Evolutionary conservation across 2,797 vertebrate genomes (phyloP).

Genomic region (Gymnothorax javanicus): DNA sequence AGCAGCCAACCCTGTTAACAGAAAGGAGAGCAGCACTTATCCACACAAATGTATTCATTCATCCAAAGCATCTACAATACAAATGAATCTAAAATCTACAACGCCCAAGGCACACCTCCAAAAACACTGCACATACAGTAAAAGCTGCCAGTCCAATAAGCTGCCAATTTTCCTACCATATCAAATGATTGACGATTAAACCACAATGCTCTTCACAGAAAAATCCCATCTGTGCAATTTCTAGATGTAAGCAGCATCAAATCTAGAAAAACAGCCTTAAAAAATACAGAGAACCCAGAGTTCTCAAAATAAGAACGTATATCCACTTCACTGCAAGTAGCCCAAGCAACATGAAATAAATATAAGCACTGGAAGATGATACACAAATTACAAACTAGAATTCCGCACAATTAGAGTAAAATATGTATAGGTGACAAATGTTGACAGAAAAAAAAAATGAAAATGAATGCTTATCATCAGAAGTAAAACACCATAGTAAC

Average conservation of each 20-base stretch:
- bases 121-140: background rate
- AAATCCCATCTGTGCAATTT: background rate
- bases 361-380: background rate
- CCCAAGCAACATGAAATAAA: background rate
- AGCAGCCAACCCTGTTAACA: constrained; percentile 62
- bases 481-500: background rate
- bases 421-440: background rate
- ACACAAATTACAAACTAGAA: background rate
- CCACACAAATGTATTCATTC: constrained; percentile 55
- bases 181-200: background rate
- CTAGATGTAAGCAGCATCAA: no score
- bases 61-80: background rate
- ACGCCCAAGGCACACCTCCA: background rate
- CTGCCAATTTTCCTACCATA: constrained; percentile 16
- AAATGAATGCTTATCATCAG: background rate
- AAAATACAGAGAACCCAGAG: background rate
- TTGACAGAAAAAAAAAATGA: background rate
- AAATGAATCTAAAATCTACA: background rate
- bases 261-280: background rate
- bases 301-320: background rate
- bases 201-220: background rate
- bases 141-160: background rate
- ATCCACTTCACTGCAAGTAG: background rate
- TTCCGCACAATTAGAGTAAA: background rate
- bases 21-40: constrained; percentile 59